Evolutionary conservation across 2,797 vertebrate species (phyloP).

Genomic region (Betta splendens): DNA sequence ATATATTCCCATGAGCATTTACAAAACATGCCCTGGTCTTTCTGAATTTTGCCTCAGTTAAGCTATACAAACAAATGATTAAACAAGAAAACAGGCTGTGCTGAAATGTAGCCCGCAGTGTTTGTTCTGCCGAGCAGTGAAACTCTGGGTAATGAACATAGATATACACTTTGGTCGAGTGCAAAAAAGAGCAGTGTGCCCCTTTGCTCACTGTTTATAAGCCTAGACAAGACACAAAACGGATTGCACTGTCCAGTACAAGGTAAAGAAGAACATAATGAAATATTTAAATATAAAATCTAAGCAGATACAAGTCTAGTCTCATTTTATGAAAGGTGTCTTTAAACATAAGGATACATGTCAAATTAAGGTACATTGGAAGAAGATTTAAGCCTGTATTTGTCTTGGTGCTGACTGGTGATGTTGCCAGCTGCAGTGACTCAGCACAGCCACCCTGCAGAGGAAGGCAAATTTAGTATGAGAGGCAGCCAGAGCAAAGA

Average conservation of each 20-base stretch:
- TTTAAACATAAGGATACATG: background rate
- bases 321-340: background rate
- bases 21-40: conserved; percentile 30
- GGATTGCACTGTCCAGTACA: background rate
- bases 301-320: background rate
- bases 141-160: conserved; percentile 59
- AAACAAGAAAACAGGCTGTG: conserved; percentile 34
- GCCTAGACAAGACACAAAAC: conserved; percentile 11
- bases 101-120: conserved; percentile 45
- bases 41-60: conserved; percentile 37
- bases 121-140: conserved; percentile 45
- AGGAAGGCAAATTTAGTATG: conserved; percentile 36
- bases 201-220: conserved; percentile 12
- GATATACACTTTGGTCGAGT: conserved; percentile 51
- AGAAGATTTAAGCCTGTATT: conserved; percentile 21
- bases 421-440: conserved; percentile 64
- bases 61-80: conserved; percentile 61
- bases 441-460: conserved; percentile 59
- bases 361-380: background rate
- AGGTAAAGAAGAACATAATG: background rate
- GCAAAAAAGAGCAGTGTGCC: conserved; percentile 25
- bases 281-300: background rate
- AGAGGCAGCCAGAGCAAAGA: conserved; percentile 32
- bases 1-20: conserved; percentile 55
- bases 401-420: conserved; percentile 28